Evolutionary conservation across 2,113 vertebrate species (phyloP), one percentile per base, ranked within the genome.

Genomic region (Amblyornis subalaris): DNA sequence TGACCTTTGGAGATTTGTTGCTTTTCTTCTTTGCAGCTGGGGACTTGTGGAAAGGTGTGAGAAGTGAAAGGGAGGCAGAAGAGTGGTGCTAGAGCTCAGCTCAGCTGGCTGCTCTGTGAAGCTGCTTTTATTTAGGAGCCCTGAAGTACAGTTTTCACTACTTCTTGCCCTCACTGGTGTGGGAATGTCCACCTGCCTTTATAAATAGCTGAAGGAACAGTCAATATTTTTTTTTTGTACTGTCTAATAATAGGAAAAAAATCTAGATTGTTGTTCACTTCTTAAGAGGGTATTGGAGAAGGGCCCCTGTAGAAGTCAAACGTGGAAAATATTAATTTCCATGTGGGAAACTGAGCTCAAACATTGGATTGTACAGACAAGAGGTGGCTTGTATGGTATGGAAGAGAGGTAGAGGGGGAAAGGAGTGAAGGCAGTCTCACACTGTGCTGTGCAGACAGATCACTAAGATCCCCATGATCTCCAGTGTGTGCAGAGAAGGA

Each of bases 1-100:
- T 76, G 75, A 73, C 85, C 44, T 96, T 65, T 74, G 81, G 76
- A 92, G 58, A 66, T 79, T 61, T 82, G 48, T 80, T 96, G 58
- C 31, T 76, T 79, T 87, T 51, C 65, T 88, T 22, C 38, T 73
- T 64, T 88, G 70, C 18, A 67, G 33, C 62, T 93, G 33, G 44
- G 35, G 28, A 36, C 19, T 70, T 57, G 53, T 21, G 57, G 29
- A 35, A 66, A 62, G 44, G 54, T 14, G 29, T 51, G 66, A 67
- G 55, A 80, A 80, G 60, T 60, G 24, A 69, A 77, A 78, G 23
- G 0, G 1, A 9, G 12, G 18, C 16, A 42, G 44, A n/a, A 50
- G 44, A 61, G 12, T 25, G 36, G 16, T 3, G 5, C 24, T 74
- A 67, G 9, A 64, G 5, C 12, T 83, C 51, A 51, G 31, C 44